A percentile compares a stretch with the other conserved stretches of the same genome.
Evolutionary conservation across 2,113 vertebrate genomes (phyloP).

Genomic region (Osmerus eperlanus): DNA sequence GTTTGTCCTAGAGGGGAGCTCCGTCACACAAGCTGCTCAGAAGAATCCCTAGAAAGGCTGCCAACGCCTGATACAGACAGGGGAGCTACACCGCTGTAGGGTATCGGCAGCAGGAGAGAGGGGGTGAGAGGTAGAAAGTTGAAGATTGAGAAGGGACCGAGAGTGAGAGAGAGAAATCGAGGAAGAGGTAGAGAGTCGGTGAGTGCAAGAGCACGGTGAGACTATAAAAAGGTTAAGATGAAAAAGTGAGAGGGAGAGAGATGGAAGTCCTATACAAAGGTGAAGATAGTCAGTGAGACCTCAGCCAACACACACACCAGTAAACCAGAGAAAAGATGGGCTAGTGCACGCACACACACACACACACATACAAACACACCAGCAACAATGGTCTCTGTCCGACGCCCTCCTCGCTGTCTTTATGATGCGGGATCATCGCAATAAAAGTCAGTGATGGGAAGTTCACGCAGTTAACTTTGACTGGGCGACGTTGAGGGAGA

Average conservation of each 20-base stretch:
- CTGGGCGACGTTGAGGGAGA: constrained; percentile 55
- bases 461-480: constrained; percentile 55
- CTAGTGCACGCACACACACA: not conserved
- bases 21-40: no score
- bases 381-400: not conserved
- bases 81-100: no score
- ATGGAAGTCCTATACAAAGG: not conserved
- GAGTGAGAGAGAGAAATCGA: not conserved
- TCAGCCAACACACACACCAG: not conserved
- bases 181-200: not conserved
- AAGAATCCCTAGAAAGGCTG: no score
- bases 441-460: constrained; percentile 44
- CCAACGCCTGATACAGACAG: no score
- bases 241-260: not conserved
- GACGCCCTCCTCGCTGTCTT: constrained; percentile 23
- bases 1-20: no score
- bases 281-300: no score
- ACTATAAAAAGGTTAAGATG: not conserved
- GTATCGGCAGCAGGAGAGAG: constrained; percentile 4
- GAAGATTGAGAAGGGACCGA: not conserved
- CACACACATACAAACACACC: not conserved
- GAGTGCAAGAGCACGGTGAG: not conserved
- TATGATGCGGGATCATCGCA: constrained; percentile 43
- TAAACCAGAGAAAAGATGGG: not conserved
- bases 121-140: not conserved